Percentiles rank a stretch among this genome's conserved stretches.
phyloP scores from a whole-genome alignment of 1,140 invertebrate species.

The Holotrichia oblita region DNA sequence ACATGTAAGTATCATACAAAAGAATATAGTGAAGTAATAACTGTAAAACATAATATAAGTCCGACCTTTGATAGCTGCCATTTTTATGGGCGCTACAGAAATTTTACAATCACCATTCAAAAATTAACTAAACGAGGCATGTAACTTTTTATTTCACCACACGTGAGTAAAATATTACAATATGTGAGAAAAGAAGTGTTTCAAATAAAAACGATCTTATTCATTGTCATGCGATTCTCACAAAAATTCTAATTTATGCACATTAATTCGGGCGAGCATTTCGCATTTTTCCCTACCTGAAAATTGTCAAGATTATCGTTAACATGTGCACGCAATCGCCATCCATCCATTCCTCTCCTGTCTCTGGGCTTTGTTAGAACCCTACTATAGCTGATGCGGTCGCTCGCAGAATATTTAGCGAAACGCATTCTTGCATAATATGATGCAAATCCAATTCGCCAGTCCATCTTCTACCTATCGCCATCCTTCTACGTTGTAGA shows the following conservation, averaged over 20 bases:
- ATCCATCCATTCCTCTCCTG: not conserved
- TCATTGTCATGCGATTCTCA: conserved; percentile 10
- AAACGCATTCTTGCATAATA: conserved; percentile 31
- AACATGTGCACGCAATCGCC: conserved; percentile 12
- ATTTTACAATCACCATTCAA: too few relatives aligned
- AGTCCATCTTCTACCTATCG: not conserved
- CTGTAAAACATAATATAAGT: too few relatives aligned
- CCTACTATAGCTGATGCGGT: not conserved
- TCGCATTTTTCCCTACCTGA: not conserved
- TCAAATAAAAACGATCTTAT: not conserved
- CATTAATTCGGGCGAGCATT: not conserved
- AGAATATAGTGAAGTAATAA: too few relatives aligned
- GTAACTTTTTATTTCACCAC: too few relatives aligned
- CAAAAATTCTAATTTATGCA: conserved; percentile 18
- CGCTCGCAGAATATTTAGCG: conserved; percentile 23
- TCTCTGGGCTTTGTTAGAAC: not conserved
- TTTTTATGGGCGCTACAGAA: too few relatives aligned
- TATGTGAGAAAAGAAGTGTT: conserved; percentile 9
- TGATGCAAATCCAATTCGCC: not conserved
- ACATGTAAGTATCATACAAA: too few relatives aligned
- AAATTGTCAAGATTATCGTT: conserved; percentile 12
- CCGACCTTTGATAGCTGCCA: too few relatives aligned
- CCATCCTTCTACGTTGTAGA: not conserved
- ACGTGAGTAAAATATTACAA: not conserved
- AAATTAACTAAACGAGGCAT: too few relatives aligned